Base-by-base conservation (phyloP, 1,140 invertebrate species). In the Brachionus asplanchnoidis region DNA sequence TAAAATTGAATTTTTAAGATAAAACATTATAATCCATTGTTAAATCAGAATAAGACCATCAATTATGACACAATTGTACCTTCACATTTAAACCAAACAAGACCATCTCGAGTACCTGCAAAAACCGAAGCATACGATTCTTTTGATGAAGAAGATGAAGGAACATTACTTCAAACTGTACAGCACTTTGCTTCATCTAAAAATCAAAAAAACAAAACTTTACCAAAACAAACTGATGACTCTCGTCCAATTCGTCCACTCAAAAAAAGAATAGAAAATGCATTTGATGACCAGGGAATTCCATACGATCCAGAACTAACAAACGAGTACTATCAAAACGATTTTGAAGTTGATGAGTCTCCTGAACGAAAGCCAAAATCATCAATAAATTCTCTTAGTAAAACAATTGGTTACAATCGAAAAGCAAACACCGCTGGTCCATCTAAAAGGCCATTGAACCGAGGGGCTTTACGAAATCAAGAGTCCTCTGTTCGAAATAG, bases 171-270 rank as follows among this genome's bases (percentile, higher is more conserved):
- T n/a, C 85, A 87, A 50, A 82, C 79, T 56, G 56, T 82, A 26
- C 79, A 82, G 32, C 14, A 50, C 26, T 77, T 65, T 44, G 79
- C 26, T 17, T 6, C 53, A 20, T 60, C 17, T 9, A 60, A 60
- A 60, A 60, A 60, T 60, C n/a, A 60, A 60, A 60, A 23, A 1
- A 60, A 60, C 20, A 60, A 60, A 60, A 60, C 53, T 26, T 65
- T 65, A 1, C n/a, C 56, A 36, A 82, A 26, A 20, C 36, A 5
- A 42, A 56, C 11, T n/a, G 85, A 66, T 17, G 88, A 89, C 50
- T 88, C 89, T 14, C 85, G 88, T 82, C 88, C 89, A n/a, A 90
- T 90, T 68, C 89, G 87, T 9, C 89, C 89, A 5, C 86, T 90
- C 86, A 88, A 86, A 73, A 86, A 89, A 86, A 87, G 85, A 85